Conservation (phyloP, 2,888 invertebrate species). For the Tetrapedia diversipes region DNA sequence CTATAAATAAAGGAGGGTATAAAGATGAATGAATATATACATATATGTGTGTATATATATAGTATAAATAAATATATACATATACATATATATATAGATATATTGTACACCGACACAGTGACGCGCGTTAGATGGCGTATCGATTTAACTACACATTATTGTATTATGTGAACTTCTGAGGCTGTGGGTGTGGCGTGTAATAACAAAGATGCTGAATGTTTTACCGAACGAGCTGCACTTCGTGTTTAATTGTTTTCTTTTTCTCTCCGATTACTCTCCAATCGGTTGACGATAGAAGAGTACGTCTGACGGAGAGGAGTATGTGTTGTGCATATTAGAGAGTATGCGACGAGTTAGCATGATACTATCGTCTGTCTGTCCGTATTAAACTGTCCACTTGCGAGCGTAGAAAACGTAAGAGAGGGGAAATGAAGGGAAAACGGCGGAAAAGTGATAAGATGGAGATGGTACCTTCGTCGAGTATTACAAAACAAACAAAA, state of each 20-base stretch:
- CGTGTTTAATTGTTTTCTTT: constrained; percentile 30
- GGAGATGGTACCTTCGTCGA: background rate
- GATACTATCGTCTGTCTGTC: constrained; percentile 11
- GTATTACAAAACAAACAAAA: no score
- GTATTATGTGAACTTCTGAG: constrained; percentile 73
- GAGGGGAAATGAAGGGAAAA: background rate
- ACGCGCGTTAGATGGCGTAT: constrained; percentile 29
- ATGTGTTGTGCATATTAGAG: background rate
- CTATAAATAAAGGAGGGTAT: constrained; percentile 64
- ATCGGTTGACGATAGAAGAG: background rate
- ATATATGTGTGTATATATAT: constrained; percentile 60
- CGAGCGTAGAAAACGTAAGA: background rate
- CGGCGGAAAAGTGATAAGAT: background rate
- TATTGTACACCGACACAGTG: constrained; percentile 21
- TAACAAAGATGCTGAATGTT: constrained; percentile 62
- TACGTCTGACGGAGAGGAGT: background rate
- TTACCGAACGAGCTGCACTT: constrained; percentile 57
- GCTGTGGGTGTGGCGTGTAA: constrained; percentile 75
- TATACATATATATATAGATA: constrained; percentile 60
- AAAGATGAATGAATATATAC: constrained; percentile 58
- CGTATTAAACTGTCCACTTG: constrained; percentile 21
- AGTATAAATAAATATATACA: constrained; percentile 54
- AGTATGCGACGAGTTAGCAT: background rate
- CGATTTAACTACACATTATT: constrained; percentile 46
- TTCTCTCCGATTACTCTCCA: background rate